These are phyloP conservation scores for Mus spretus DNA, from an alignment of 2,797 vertebrate species.

Conservation along the genomic window DNA sequence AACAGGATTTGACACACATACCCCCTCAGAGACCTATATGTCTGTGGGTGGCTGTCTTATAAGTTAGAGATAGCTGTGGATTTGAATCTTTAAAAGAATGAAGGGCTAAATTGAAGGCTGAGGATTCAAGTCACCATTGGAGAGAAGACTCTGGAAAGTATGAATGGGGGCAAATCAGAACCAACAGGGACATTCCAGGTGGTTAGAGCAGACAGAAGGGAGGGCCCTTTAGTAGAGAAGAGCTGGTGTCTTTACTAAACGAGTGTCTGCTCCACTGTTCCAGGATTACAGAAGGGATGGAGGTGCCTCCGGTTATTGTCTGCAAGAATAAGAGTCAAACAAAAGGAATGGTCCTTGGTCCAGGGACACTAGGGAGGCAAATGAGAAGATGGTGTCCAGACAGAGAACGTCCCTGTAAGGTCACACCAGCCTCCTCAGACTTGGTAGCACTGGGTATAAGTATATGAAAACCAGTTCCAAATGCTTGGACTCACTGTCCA, in stretches of 20 bases:
- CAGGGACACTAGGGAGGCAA: neutral
- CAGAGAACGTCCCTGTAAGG: neutral
- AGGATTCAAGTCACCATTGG: neutral
- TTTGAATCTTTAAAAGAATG: neutral
- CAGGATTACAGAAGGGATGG: neutral
- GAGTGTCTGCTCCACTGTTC: neutral
- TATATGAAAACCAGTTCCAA: neutral
- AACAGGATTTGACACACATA: neutral
- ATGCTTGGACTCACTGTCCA: neutral
- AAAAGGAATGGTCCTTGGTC: neutral
- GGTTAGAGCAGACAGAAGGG: neutral
- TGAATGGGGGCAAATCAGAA: neutral
- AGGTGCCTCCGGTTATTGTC: neutral
- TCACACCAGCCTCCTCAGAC: neutral
- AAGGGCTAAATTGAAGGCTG: neutral
- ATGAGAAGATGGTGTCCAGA: neutral
- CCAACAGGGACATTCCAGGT: neutral
- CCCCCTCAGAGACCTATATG: neutral
- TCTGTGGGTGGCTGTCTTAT: neutral
- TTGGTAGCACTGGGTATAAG: neutral
- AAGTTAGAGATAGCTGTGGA: neutral
- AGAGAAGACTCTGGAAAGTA: slow-evolving; percentile 5
- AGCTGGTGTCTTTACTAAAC: neutral
- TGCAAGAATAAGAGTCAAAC: neutral
- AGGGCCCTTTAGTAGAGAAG: neutral